Evolutionary conservation across 2,113 vertebrate genomes (phyloP).

Genomic region (Tor tambroides): DNA sequence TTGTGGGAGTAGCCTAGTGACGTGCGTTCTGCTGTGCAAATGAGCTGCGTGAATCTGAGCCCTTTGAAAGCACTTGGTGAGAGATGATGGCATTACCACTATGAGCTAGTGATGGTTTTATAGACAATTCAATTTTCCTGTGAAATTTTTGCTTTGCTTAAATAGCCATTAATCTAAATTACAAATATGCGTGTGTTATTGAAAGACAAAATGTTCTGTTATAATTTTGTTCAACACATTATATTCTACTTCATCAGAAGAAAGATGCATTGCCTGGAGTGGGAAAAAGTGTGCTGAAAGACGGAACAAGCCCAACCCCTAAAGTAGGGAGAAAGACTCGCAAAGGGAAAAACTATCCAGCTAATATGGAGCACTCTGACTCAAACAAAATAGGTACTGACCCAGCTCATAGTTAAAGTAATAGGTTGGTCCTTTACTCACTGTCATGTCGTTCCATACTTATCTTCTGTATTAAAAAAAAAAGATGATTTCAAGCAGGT

Average conservation of each 20-base stretch:
- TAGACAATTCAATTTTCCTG: slow-evolving; percentile 29
- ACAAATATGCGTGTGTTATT: slow-evolving; percentile 14
- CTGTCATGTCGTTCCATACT: background rate
- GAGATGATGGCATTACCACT: slow-evolving; percentile 1
- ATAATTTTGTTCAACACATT: background rate
- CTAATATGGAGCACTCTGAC: slow-evolving; percentile 55
- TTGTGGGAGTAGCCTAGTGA: slow-evolving; percentile 4
- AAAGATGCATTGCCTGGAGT: slow-evolving; percentile 66
- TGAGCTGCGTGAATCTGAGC: slow-evolving; percentile 9
- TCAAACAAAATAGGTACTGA: slow-evolving; percentile 68
- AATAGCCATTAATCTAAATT: background rate
- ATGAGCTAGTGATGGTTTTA: slow-evolving; percentile 25
- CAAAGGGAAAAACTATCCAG: slow-evolving; percentile 63
- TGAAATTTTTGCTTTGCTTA: background rate
- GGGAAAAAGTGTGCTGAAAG: slow-evolving; percentile 60
- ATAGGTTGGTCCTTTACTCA: too few species aligned
- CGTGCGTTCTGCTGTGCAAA: background rate
- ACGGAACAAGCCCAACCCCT: slow-evolving; percentile 54
- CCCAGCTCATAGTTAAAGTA: background rate
- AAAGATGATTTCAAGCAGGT: background rate
- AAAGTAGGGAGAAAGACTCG: slow-evolving; percentile 55
- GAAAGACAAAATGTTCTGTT: background rate
- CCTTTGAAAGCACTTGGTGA: background rate
- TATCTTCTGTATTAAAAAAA: background rate
- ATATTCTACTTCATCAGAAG: slow-evolving; percentile 67